Conservation (phyloP, 2,888 invertebrate species). For the Stenchaetothrips biformis region DNA sequence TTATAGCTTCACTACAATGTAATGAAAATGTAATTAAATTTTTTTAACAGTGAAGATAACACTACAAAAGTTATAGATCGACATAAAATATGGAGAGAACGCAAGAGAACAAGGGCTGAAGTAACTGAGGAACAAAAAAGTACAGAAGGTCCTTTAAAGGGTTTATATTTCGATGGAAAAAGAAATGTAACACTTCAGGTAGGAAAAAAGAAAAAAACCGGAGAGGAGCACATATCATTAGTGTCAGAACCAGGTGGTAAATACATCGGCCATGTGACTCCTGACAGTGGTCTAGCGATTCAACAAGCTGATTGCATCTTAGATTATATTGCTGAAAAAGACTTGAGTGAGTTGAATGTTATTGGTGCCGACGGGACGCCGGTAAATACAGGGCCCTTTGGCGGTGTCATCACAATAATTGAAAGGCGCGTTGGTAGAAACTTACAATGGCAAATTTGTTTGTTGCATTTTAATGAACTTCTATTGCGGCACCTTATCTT, state of each 20-base stretch:
- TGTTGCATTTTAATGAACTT: constrained; percentile 39
- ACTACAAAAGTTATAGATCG: constrained; percentile 35
- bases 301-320: too few relatives aligned
- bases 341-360: background rate
- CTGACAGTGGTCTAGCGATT: too few relatives aligned
- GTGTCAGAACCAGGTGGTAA: too few relatives aligned
- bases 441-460: constrained; percentile 38
- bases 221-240: too few relatives aligned
- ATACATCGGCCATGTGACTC: too few relatives aligned
- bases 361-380: constrained; percentile 38
- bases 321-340: too few relatives aligned
- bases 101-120: constrained; percentile 29
- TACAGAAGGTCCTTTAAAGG: too few relatives aligned
- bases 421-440: constrained; percentile 36
- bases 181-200: too few relatives aligned
- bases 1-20: too few relatives aligned
- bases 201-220: too few relatives aligned
- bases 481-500: constrained; percentile 38
- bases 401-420: constrained; percentile 37
- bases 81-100: constrained; percentile 36
- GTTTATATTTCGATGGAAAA: too few relatives aligned
- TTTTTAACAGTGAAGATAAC: constrained; percentile 36
- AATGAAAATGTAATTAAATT: too few relatives aligned
- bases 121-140: constrained; percentile 18
- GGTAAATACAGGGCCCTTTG: constrained; percentile 37